These are phyloP conservation scores for Gryllus longicercus DNA, from an alignment of 2,888 invertebrate species.

Conservation along the genomic window DNA sequence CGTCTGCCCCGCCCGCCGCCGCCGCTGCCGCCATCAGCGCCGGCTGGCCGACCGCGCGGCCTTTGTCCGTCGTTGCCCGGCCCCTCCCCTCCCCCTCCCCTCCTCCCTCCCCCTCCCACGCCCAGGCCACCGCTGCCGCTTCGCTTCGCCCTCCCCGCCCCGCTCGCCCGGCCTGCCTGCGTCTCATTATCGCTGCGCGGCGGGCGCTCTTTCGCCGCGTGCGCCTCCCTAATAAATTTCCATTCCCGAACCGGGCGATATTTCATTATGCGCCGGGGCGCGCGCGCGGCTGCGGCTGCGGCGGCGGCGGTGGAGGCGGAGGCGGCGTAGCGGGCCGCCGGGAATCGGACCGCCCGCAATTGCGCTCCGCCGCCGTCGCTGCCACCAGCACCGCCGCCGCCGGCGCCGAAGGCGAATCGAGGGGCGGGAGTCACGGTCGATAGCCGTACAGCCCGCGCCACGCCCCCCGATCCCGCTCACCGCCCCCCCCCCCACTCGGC, in stretches of 20 bases:
- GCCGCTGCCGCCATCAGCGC: not conserved
- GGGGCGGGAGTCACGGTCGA: slow-evolving; percentile 17
- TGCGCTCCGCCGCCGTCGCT: not conserved
- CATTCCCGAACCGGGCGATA: slow-evolving; percentile 2
- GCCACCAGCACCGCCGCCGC: not conserved
- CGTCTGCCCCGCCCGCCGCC: not conserved
- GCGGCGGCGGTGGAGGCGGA: not conserved
- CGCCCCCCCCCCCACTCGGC: too few relatives aligned
- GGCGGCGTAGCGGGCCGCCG: not conserved
- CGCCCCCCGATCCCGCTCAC: not conserved
- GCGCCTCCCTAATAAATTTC: slow-evolving; percentile 11
- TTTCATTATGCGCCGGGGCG: slow-evolving; percentile 2
- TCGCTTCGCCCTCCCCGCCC: not conserved
- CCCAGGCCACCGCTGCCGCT: not conserved
- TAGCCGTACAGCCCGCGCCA: not conserved
- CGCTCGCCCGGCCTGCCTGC: not conserved
- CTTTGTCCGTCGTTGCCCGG: not conserved
- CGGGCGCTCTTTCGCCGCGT: not conserved
- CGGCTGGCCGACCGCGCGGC: not conserved
- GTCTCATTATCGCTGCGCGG: not conserved
- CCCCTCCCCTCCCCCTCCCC: too few relatives aligned
- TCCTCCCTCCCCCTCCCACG: too few relatives aligned
- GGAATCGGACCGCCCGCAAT: not conserved
- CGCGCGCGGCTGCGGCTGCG: not conserved
- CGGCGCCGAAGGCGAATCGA: not conserved